These are phyloP conservation scores for Brachypalpus laphriformis DNA, from an alignment of 2,888 invertebrate species.

Conservation along the genomic window DNA sequence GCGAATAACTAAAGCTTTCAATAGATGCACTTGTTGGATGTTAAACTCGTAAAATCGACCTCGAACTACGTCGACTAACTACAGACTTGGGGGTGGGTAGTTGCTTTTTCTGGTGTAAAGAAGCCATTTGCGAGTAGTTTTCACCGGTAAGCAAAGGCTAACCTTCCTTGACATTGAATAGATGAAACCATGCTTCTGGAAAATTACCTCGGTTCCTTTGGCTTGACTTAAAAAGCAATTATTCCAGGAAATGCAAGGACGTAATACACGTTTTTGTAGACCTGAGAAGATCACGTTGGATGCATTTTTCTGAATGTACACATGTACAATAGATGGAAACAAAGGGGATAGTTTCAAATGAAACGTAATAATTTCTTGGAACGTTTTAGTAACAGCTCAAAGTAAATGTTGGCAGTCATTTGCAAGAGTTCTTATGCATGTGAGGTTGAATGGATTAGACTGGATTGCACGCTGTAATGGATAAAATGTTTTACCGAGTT, in stretches of 20 bases:
- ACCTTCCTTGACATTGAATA: background rate
- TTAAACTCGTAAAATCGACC: background rate
- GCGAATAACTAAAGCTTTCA: background rate
- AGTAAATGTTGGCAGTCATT: too few relatives aligned
- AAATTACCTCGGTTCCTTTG: background rate
- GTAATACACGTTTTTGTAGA: background rate
- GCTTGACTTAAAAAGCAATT: background rate
- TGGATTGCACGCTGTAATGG: background rate
- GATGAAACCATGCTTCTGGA: background rate
- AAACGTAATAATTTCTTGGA: background rate
- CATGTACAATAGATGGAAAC: background rate
- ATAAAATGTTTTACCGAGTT: too few relatives aligned
- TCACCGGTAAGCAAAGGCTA: background rate
- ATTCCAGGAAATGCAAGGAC: background rate
- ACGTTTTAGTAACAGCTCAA: background rate
- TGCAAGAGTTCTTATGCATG: background rate
- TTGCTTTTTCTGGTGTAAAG: constrained; percentile 11
- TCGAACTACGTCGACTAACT: background rate
- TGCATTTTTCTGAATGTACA: background rate
- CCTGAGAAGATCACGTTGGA: background rate
- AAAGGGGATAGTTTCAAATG: background rate
- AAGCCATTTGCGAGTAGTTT: background rate
- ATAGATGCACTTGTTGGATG: constrained; percentile 26
- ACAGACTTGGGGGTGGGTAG: constrained; percentile 31
- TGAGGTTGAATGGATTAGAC: background rate